A percentile compares a stretch with the other conserved stretches of the same genome.
These are phyloP conservation scores for Mastigias papua DNA, from an alignment of 30 jellyfish, hydroid and myxozoan species.

Conservation along the genomic window DNA sequence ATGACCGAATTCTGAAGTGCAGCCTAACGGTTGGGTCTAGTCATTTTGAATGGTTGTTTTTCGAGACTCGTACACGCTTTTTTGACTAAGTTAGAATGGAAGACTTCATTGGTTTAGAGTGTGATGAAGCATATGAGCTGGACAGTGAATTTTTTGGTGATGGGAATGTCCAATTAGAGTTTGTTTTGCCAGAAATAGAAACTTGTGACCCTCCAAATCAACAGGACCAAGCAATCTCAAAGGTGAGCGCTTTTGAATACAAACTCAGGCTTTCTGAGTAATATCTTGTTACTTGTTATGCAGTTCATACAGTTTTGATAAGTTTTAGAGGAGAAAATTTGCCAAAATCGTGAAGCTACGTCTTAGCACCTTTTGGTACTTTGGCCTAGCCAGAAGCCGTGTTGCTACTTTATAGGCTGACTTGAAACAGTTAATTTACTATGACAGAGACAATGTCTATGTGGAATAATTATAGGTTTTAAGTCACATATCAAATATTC, in stretches of 20 bases:
- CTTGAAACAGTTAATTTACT: neutral
- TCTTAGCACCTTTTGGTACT: neutral
- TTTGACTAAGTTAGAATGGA: slow-evolving; percentile 9
- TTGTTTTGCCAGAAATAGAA: slow-evolving; percentile 27
- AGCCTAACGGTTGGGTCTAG: neutral
- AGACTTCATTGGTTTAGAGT: slow-evolving; percentile 30
- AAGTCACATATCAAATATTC: neutral
- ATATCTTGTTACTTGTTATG: neutral
- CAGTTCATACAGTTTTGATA: neutral
- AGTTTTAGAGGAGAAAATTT: neutral
- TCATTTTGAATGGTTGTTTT: neutral
- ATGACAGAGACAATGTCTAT: neutral
- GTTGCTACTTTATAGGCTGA: neutral
- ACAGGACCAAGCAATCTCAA: too few species aligned
- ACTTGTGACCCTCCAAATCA: slow-evolving; percentile 22
- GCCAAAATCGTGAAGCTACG: neutral
- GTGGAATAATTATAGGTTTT: neutral
- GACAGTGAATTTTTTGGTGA: slow-evolving; percentile 31
- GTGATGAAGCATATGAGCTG: slow-evolving; percentile 25
- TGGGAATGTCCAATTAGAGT: slow-evolving; percentile 9
- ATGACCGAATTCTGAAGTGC: neutral
- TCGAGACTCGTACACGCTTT: neutral
- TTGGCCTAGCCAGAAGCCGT: neutral
- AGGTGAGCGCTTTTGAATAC: too few species aligned
- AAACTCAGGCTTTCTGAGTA: neutral